A percentile compares a stretch with the other conserved stretches of the same genome.
phyloP scores from a whole-genome alignment of 2,113 vertebrate genomes.

The Charadrius vociferus region DNA sequence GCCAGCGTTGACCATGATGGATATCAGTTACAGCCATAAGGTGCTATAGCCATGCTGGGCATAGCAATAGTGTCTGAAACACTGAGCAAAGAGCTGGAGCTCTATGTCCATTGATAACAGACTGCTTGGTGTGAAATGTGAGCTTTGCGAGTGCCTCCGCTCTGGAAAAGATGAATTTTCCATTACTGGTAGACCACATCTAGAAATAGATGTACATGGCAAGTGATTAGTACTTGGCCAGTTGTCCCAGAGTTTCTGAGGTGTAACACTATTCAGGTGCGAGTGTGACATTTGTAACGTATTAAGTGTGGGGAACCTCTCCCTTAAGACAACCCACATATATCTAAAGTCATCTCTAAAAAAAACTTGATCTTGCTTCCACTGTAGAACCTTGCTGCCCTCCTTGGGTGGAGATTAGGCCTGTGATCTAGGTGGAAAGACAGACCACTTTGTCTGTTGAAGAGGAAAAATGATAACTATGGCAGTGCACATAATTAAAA shows the following conservation, averaged over 20 bases:
- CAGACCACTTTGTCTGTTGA: background rate
- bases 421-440: background rate
- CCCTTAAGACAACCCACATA: background rate
- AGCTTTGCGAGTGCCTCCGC: background rate
- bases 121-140: background rate
- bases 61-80: background rate
- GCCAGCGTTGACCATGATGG: background rate
- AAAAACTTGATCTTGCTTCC: background rate
- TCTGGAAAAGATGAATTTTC: background rate
- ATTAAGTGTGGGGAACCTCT: background rate
- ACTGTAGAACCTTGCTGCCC: fast-evolving
- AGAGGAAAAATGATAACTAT: background rate
- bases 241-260: background rate
- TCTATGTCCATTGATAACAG: background rate
- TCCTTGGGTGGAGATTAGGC: background rate
- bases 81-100: background rate
- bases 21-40: background rate
- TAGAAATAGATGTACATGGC: background rate
- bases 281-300: background rate
- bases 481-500: background rate
- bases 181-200: background rate
- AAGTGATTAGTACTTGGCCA: background rate
- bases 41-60: fast-evolving
- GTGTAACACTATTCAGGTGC: fast-evolving
- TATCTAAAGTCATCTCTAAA: background rate